phyloP scores from a whole-genome alignment of 2,113 vertebrate species.

The Desmodus rotundus region DNA sequence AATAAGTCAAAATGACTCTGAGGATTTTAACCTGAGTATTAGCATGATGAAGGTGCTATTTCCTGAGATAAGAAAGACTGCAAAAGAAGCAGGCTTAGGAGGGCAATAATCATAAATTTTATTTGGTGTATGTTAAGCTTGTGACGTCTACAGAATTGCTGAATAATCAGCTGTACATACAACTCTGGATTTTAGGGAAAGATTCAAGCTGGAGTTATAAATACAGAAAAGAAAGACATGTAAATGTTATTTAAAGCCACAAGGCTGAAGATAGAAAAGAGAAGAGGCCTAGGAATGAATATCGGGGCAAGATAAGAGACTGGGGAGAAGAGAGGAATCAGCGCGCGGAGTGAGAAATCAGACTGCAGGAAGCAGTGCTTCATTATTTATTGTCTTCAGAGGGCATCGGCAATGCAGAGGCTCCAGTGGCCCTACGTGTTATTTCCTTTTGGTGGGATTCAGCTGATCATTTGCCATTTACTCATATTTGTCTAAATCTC shows the following conservation, averaged over 20 bases:
- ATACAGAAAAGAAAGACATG: not conserved
- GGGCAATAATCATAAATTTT: not conserved
- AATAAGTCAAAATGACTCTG: not conserved
- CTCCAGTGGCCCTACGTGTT: not conserved
- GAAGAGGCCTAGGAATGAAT: not conserved
- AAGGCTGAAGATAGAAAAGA: not conserved
- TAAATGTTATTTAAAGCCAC: not conserved
- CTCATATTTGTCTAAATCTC: not conserved
- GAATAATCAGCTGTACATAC: not conserved
- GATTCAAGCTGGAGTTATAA: not conserved
- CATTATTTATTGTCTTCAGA: not conserved
- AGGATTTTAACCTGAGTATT: not conserved
- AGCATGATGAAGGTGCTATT: not conserved
- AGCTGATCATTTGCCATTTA: not conserved
- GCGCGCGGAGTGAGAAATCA: not conserved
- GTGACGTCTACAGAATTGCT: not conserved
- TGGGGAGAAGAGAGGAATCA: not conserved
- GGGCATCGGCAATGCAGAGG: rapidly evolving
- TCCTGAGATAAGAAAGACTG: not conserved
- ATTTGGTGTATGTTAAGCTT: not conserved
- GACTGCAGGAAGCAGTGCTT: not conserved
- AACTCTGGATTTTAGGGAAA: not conserved
- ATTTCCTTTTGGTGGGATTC: not conserved
- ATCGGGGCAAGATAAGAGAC: not conserved
- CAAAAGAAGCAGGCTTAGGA: not conserved